Evolutionary conservation across 1,140 invertebrate genomes (phyloP).

Genomic region (Zaprionus lachaisei): DNA sequence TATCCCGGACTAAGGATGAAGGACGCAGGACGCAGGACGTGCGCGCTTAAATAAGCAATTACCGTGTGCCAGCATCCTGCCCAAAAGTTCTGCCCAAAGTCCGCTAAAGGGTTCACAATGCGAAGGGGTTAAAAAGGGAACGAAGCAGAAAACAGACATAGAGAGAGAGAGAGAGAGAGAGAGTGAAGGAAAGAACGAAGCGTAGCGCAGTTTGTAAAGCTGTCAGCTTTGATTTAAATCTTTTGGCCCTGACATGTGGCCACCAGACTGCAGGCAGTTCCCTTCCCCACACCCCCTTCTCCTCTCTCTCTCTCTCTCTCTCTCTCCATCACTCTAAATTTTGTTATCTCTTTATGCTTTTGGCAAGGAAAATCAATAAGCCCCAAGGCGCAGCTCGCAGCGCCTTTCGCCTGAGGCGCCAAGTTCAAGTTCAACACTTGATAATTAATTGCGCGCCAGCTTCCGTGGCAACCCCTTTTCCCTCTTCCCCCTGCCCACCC

Average conservation of each 20-base stretch:
- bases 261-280: slow-evolving; percentile 43
- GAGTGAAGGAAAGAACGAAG: background rate
- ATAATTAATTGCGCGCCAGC: slow-evolving; percentile 69
- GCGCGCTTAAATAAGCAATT: slow-evolving; percentile 82
- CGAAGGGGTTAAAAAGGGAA: slow-evolving; percentile 60
- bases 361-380: slow-evolving; percentile 58
- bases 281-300: background rate
- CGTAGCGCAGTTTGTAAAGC: slow-evolving; percentile 35
- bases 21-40: slow-evolving; percentile 64
- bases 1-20: slow-evolving; percentile 24
- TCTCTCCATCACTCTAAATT: background rate
- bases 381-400: slow-evolving; percentile 43
- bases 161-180: background rate
- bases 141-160: slow-evolving; percentile 31
- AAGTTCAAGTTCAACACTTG: slow-evolving; percentile 82
- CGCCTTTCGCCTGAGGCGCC: slow-evolving; percentile 15
- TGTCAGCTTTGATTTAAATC: slow-evolving; percentile 79
- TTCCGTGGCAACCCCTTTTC: slow-evolving; percentile 8
- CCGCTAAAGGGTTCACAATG: slow-evolving; percentile 48
- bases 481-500: background rate
- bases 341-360: background rate
- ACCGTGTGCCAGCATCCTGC: slow-evolving; percentile 77
- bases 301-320: background rate
- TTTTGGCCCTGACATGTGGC: slow-evolving; percentile 74
- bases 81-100: slow-evolving; percentile 70